Conservation (phyloP, 2,797 vertebrate genomes). For the Anas georgica region DNA sequence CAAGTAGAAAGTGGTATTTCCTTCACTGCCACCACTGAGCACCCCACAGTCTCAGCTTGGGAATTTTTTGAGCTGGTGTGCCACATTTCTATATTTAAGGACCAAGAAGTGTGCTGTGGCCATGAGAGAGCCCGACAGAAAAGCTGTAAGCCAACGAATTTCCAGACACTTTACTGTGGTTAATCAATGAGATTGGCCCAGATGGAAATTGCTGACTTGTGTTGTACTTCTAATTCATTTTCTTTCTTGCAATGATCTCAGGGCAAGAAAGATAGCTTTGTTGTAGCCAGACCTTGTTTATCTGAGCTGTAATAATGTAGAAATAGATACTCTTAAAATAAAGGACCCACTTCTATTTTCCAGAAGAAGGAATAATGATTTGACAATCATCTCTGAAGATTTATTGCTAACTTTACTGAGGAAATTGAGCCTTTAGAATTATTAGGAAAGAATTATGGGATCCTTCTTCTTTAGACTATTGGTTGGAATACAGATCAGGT, state of each 20-base stretch:
- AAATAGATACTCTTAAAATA: not conserved
- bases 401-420: not conserved
- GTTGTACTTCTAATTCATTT: not conserved
- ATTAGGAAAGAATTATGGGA: not conserved
- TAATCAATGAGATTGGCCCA: not conserved
- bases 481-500: not conserved
- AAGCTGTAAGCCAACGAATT: not conserved
- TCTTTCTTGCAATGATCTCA: not conserved
- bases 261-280: not conserved
- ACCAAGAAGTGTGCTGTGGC: not conserved
- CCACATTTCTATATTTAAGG: not conserved
- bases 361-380: not conserved
- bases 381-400: not conserved
- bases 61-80: not conserved
- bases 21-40: not conserved
- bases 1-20: not conserved
- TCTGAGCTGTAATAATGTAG: not conserved
- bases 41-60: not conserved
- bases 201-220: not conserved
- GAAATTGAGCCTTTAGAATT: not conserved
- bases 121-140: not conserved
- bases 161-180: not conserved
- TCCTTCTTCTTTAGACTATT: not conserved
- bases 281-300: not conserved
- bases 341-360: not conserved